phyloP scores from a whole-genome alignment of 2,888 invertebrate species.

The Philereme transversata region DNA sequence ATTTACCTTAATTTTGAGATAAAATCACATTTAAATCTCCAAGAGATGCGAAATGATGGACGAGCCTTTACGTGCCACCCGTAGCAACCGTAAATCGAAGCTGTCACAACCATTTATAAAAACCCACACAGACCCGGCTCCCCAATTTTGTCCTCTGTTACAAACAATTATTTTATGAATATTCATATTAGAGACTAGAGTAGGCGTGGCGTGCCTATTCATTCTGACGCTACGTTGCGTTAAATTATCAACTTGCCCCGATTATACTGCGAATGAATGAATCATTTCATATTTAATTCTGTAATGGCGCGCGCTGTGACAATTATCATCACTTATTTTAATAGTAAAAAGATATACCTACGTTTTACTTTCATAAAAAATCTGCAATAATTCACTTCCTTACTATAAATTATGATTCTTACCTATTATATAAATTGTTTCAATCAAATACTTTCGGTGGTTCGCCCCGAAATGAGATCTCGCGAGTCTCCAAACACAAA shows the following conservation, averaged over 20 bases:
- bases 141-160: slow-evolving; percentile 50
- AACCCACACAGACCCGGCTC: slow-evolving; percentile 44
- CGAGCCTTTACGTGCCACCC: slow-evolving; percentile 11
- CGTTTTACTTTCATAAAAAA: too few relatives aligned
- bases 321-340: neutral
- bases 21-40: slow-evolving; percentile 1
- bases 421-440: too few relatives aligned
- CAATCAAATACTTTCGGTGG: too few relatives aligned
- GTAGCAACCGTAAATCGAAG: slow-evolving; percentile 52
- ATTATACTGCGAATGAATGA: slow-evolving; percentile 26
- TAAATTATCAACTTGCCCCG: slow-evolving; percentile 25
- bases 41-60: slow-evolving; percentile 2
- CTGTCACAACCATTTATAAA: slow-evolving; percentile 58
- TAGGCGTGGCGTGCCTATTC: slow-evolving; percentile 33
- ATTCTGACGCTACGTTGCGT: slow-evolving; percentile 24
- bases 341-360: too few relatives aligned
- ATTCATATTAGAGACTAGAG: slow-evolving; percentile 46
- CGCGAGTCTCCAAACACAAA: too few relatives aligned
- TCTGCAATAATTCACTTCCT: too few relatives aligned
- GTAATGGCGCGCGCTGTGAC: neutral
- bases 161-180: slow-evolving; percentile 61
- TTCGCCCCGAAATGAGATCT: too few relatives aligned
- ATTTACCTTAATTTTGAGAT: neutral
- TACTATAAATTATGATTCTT: too few relatives aligned
- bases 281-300: slow-evolving; percentile 10